Evolutionary conservation across 2,113 vertebrate species (phyloP), one percentile per base, ranked within the genome.

Genomic region (Cyprinodon tularosa): DNA sequence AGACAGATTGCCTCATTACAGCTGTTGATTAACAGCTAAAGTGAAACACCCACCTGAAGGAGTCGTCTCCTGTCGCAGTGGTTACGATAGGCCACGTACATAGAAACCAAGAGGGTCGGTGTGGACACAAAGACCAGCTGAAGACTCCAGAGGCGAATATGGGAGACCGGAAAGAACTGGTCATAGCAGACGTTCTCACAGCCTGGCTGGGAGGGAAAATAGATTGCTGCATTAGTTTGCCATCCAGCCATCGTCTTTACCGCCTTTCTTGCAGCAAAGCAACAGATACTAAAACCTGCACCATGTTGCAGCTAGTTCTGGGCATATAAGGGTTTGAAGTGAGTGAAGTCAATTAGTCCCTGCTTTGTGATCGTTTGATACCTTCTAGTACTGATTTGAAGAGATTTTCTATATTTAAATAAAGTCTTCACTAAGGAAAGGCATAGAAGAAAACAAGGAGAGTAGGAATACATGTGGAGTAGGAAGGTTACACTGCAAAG

Each of bases 131-230:
- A 97, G 86, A 98, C 95, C 14, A 98, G 95, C 86, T 98, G 97
- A 71, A 98, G 93, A 36, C 96, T 96, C 97, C 97, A 98, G 39
- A 98, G 96, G 59, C 97, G 93, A 84, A 98, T 96, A 91, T 98
- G 97, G 42, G 96, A 98, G 69, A 98, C 90, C 0, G 97, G 97
- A 82, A 98, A 98, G 72, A 95, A 97, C 74, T 98, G 96, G 78
- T 98, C 97, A 0, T 98, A 98, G 88, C 97, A 98, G 79, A 98
- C 97, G 2, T 98, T 98, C 72, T 90, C 96, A 91, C 97, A 98
- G 0, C 97, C 97, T 0, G 97, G 96, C 72, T 92, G 77, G 37
- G 61, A 76, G 9, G 13, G 17, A 20, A 74, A 68, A n/a, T 20
- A 9, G 39, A 3, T 10, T 1, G 17, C 50, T n/a, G 50, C 9